These are phyloP conservation scores for Trichonephila clavata DNA, from an alignment of 1,140 invertebrate genomes.

Conservation along the genomic window DNA sequence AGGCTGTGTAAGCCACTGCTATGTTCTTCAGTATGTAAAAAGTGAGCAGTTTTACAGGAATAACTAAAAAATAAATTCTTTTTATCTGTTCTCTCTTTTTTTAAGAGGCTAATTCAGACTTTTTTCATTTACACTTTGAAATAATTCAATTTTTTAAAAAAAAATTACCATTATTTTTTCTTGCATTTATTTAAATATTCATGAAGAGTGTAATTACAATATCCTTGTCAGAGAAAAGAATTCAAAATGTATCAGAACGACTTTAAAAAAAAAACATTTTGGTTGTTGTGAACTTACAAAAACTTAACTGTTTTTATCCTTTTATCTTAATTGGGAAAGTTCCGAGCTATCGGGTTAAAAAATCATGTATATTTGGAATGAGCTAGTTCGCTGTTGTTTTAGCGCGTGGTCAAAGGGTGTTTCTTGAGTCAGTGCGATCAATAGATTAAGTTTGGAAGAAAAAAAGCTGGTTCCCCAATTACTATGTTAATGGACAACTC, in stretches of 20 bases:
- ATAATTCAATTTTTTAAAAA: not conserved
- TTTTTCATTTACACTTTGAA: too few species aligned
- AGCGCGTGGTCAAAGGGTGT: not conserved
- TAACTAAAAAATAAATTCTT: too few species aligned
- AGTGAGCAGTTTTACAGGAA: too few species aligned
- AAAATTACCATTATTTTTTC: too few species aligned
- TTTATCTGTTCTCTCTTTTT: too few species aligned
- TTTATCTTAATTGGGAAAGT: conserved; percentile 44
- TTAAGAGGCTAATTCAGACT: too few species aligned
- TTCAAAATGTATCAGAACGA: too few species aligned
- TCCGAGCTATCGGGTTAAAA: not conserved
- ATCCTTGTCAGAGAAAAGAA: too few species aligned
- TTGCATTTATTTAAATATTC: too few species aligned
- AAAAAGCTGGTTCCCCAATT: conserved; percentile 24
- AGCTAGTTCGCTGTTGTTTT: not conserved
- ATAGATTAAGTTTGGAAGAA: conserved; percentile 16
- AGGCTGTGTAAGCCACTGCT: too few species aligned
- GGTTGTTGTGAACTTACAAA: conserved; percentile 5
- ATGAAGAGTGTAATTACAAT: too few species aligned
- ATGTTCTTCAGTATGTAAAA: too few species aligned
- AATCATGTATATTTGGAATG: not conserved
- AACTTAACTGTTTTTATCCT: not conserved
- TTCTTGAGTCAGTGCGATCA: not conserved
- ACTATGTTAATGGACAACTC: conserved; percentile 58
- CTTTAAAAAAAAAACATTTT: not conserved